phyloP scores from a whole-genome alignment of 2,888 invertebrate genomes.

The Steinernema carpocapsae region DNA sequence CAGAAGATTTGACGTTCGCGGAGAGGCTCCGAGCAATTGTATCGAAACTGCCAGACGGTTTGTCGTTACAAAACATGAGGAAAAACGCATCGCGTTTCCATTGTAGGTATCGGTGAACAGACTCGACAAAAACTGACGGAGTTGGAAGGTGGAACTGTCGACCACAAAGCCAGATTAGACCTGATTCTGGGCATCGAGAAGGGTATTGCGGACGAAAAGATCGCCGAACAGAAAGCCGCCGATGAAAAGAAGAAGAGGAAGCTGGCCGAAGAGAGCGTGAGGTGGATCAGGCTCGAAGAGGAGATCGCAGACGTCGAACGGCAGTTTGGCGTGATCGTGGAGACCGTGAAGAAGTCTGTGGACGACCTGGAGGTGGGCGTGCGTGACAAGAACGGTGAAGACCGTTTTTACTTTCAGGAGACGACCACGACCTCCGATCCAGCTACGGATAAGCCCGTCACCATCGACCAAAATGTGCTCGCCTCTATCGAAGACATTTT shows the following conservation, averaged over 20 bases:
- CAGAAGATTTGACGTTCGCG: slow-evolving; percentile 71
- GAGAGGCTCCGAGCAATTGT: slow-evolving; percentile 64
- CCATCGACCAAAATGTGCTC: slow-evolving; percentile 30
- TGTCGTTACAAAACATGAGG: neutral
- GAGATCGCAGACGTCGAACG: slow-evolving; percentile 20
- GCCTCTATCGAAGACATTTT: slow-evolving; percentile 46
- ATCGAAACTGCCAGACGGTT: slow-evolving; percentile 59
- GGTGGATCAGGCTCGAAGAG: slow-evolving; percentile 33
- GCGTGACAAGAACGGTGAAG: neutral
- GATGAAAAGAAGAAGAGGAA: slow-evolving; percentile 48
- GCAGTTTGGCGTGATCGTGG: slow-evolving; percentile 22
- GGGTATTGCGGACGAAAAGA: slow-evolving; percentile 51
- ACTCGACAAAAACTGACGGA: slow-evolving; percentile 65
- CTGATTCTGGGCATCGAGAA: slow-evolving; percentile 62
- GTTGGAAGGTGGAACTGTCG: slow-evolving; percentile 65
- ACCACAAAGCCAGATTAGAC: slow-evolving; percentile 64
- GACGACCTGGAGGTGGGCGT: slow-evolving; percentile 15
- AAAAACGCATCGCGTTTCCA: slow-evolving; percentile 11
- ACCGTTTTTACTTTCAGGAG: too few species aligned
- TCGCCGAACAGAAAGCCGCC: slow-evolving; percentile 35
- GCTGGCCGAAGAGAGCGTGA: slow-evolving; percentile 43
- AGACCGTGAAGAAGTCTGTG: slow-evolving; percentile 25
- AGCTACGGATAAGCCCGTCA: slow-evolving; percentile 18
- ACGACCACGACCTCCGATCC: neutral
- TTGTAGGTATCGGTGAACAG: slow-evolving; percentile 59